phyloP scores from a whole-genome alignment of 1,140 invertebrate genomes.

The Grapholita molesta region DNA sequence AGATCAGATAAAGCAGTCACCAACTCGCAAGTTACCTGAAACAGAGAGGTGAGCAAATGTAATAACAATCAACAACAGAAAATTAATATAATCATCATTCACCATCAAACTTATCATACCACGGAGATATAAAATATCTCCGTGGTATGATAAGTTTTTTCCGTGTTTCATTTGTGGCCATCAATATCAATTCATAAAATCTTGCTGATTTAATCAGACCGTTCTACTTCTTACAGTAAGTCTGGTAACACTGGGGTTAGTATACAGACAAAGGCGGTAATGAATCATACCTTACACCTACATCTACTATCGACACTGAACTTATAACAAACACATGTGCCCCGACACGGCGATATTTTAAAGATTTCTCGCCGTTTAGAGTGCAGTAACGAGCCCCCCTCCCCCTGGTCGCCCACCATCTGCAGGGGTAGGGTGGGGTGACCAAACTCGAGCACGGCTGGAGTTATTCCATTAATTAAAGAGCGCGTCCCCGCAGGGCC shows the following conservation, averaged over 20 bases:
- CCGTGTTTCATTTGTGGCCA: too few relatives aligned
- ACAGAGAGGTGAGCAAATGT: neutral
- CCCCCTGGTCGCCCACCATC: neutral
- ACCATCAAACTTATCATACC: too few relatives aligned
- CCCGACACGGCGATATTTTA: constrained; percentile 27
- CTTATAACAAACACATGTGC: constrained; percentile 25
- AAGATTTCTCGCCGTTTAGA: constrained; percentile 26
- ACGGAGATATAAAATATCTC: too few relatives aligned
- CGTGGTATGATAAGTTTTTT: too few relatives aligned
- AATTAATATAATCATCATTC: too few relatives aligned
- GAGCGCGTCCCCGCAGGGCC: constrained; percentile 13
- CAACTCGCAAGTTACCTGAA: neutral
- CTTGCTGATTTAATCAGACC: too few relatives aligned
- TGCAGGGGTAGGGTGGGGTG: neutral
- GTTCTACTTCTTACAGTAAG: too few relatives aligned
- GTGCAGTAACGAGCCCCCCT: constrained; percentile 20
- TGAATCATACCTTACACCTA: constrained; percentile 17
- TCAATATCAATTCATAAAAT: too few relatives aligned
- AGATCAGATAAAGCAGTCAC: neutral
- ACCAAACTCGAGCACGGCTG: constrained; percentile 21
- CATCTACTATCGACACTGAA: constrained; percentile 18
- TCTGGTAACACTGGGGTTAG: neutral
- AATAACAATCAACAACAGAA: neutral
- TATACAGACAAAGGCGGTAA: neutral
- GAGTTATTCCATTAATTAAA: constrained; percentile 71